Base-by-base conservation (phyloP, 2,797 vertebrate species). In the Thamnophis elegans region DNA sequence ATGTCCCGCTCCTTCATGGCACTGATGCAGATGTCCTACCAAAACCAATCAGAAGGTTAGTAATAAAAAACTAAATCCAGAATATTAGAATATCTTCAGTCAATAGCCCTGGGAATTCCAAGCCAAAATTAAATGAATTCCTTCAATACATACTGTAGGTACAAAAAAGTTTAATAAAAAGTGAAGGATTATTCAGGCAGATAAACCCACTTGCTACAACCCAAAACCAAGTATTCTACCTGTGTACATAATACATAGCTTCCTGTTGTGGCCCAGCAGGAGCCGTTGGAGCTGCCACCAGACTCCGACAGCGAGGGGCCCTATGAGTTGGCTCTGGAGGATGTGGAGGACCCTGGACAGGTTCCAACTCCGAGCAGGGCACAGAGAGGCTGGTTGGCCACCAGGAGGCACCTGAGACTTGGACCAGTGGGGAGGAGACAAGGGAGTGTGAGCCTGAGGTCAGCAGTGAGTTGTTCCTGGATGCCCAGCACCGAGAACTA, bases 1-100 rank as follows among this genome's bases (percentile, higher is more conserved):
- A 99, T 99, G 93, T 99, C 99, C 87, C 98, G 97, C 94, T 99
- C 99, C 95, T 99, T 99, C 92, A 99, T 98, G 0, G 99, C 99
- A 92, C 99, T 98, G 95, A 99, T 97, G 90, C 99, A 99, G 95
- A 99, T 99, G 93, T 99, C 99, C 99, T 99, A 94, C 88, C 7
- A 95, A 96, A 82, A 95, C 54, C 95, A 96, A 96, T 0, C 13
- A 14, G 1, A 95, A 54, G 22, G 90, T 94, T 73, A 65, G 42
- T 87, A 16, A 16, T 26, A 93, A 6, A 94, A 60, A 85, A 36
- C 11, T 55, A 60, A 25, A 51, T 85, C 16, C 1, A 0, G 2
- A 56, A 92, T 42, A 9, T 22, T 58, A n/a, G 7, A 93, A 53
- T 36, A 62, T 22, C n/a, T 20, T 14, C 25, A 89, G 18, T 59